Percentiles rank a stretch among this genome's conserved stretches.
These are phyloP conservation scores for Oxytorus armatus DNA, from an alignment of 2,888 invertebrate species.

Conservation along the genomic window DNA sequence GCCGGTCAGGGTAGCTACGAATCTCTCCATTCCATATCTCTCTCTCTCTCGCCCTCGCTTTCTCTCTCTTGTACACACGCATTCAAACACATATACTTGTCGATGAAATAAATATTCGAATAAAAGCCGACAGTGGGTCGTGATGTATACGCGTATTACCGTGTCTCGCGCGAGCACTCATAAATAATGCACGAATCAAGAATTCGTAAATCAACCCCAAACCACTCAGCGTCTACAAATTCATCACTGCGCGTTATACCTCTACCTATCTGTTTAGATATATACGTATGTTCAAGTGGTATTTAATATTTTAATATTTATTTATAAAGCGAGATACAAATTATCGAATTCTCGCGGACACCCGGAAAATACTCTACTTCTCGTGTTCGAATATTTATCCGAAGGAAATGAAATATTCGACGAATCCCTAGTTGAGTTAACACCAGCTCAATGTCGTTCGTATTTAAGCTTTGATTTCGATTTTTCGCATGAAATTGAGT, in stretches of 20 bases:
- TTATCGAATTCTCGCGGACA: not conserved
- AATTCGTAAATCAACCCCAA: slow-evolving; percentile 61
- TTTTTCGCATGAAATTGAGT: too few relatives aligned
- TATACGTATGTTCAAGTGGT: not conserved
- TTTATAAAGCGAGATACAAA: too few relatives aligned
- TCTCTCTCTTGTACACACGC: too few relatives aligned
- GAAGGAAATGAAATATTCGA: too few relatives aligned
- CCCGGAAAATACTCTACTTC: not conserved
- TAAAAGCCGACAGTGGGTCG: slow-evolving; percentile 26
- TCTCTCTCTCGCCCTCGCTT: too few relatives aligned
- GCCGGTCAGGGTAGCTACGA: too few relatives aligned
- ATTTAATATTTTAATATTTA: slow-evolving; percentile 6
- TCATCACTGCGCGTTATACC: slow-evolving; percentile 2
- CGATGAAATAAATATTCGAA: slow-evolving; percentile 60
- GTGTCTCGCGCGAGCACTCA: slow-evolving; percentile 48
- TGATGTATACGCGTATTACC: slow-evolving; percentile 59
- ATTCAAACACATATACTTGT: not conserved
- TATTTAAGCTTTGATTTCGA: too few relatives aligned
- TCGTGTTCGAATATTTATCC: too few relatives aligned
- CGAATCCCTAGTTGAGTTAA: too few relatives aligned
- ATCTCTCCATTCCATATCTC: too few relatives aligned
- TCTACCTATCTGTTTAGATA: slow-evolving; percentile 8
- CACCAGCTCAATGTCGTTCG: too few relatives aligned
- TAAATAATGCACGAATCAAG: slow-evolving; percentile 62
- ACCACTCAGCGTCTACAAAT: slow-evolving; percentile 36